Base-by-base conservation (phyloP, 2,113 vertebrate species). In the Lonchura striata region DNA sequence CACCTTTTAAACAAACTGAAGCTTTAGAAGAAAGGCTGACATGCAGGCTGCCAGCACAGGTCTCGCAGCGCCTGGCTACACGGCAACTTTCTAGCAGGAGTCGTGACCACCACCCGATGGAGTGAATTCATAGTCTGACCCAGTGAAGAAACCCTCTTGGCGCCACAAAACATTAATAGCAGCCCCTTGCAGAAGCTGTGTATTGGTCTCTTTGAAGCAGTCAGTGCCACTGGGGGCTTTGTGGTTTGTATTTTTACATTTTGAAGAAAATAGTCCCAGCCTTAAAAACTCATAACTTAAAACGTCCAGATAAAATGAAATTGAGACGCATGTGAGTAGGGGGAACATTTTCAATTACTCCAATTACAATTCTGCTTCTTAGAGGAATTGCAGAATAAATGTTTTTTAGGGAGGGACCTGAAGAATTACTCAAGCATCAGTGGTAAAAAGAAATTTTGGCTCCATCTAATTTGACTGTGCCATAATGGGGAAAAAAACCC, bases 11-110 rank as follows among this genome's bases (percentile, higher is more conserved):
- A 20, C 42, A 52, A 69, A 33, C 18, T 10, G 41, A 78, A 57
- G 60, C 76, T 77, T 84, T 27, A 41, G 54, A 65, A 64, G 41
- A 59, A 33, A 60, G 33, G 28, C 2, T 75, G 76, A 68, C 46
- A 39, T 41, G 60, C 31, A n/a, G 50, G 64, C 41, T 42, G 42
- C 13, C 22, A 64, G 88, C 39, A 37, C 30, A 61, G n/a, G 20
- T 42, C 89, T 68, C 5, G 0, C 54, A 33, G 44, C 2, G 0
- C 15, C 42, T 50, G 60, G 33, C 59, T 31, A 23, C 54, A 9
- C 15, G 42, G 35, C 54, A 82, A 7, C 71, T 74, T 83, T 23
- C 61, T 72, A 88, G 74, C 65, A 53, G 31, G 41, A 76, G 49
- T 11, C 9, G 28, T 37, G 72, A 81, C 65, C 61, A 68, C 30